Conservation (phyloP, 2,113 vertebrate genomes). For the Campylorhamphus procurvoides region DNA sequence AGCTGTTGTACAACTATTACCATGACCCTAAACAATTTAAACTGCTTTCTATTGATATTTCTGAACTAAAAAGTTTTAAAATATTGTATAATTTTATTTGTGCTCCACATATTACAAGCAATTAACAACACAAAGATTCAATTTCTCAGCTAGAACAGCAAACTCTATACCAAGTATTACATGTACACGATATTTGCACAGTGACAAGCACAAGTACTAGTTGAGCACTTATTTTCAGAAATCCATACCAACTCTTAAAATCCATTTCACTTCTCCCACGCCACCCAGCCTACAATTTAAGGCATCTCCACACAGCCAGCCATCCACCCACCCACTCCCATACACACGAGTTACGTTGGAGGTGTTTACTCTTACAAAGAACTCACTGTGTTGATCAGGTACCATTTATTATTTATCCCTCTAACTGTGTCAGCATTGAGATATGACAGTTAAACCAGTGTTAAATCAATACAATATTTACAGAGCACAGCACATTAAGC, state of each 20-base stretch:
- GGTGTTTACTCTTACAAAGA: slow-evolving; percentile 62
- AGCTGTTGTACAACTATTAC: slow-evolving; percentile 42
- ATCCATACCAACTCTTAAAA: slow-evolving; percentile 75
- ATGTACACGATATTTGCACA: slow-evolving; percentile 68
- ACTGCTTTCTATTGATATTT: slow-evolving; percentile 37
- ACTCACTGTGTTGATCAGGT: slow-evolving; percentile 75
- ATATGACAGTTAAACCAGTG: slow-evolving; percentile 84
- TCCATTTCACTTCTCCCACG: slow-evolving; percentile 75
- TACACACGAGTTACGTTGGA: slow-evolving; percentile 69
- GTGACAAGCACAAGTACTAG: slow-evolving; percentile 65
- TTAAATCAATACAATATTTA: slow-evolving; percentile 92
- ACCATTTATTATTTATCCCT: slow-evolving; percentile 79
- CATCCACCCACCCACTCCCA: slow-evolving; percentile 46
- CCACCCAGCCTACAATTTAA: slow-evolving; percentile 77
- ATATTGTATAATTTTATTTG: slow-evolving; percentile 70
- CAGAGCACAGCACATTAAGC: slow-evolving; percentile 86
- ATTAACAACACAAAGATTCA: slow-evolving; percentile 38
- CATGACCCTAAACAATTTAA: slow-evolving; percentile 35
- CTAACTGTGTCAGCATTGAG: slow-evolving; percentile 82
- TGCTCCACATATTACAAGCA: slow-evolving; percentile 67
- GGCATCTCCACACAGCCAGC: slow-evolving; percentile 74
- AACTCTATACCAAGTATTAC: slow-evolving; percentile 51
- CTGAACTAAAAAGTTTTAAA: slow-evolving; percentile 62
- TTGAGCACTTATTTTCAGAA: slow-evolving; percentile 66
- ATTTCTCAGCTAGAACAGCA: slow-evolving; percentile 61